These are phyloP conservation scores for Anoura caudifer DNA, from an alignment of 2,113 vertebrate genomes.

Conservation along the genomic window DNA sequence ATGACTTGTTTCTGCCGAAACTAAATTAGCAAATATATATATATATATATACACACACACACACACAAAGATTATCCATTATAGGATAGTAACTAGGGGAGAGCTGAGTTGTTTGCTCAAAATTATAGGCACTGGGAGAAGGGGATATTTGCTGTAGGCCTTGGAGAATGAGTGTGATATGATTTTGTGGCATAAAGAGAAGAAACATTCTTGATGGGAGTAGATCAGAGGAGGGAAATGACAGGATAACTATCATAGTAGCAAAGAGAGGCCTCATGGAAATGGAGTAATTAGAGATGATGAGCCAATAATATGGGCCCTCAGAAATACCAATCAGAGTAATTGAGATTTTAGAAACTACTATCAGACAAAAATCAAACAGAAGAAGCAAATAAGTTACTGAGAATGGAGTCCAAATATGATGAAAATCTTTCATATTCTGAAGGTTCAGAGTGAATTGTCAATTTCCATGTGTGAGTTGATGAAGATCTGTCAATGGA, in stretches of 20 bases:
- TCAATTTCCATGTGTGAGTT: background rate
- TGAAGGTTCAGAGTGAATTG: background rate
- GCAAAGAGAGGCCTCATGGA: background rate
- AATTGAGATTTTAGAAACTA: background rate
- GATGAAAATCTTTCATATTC: background rate
- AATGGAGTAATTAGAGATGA: background rate
- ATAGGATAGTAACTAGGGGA: background rate
- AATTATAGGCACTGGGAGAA: background rate
- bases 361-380: background rate
- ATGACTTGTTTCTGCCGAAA: background rate
- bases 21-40: background rate
- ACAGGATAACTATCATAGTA: background rate
- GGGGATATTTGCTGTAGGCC: background rate
- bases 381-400: background rate
- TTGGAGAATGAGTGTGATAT: background rate
- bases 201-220: background rate
- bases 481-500: background rate
- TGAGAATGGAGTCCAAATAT: background rate
- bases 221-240: background rate
- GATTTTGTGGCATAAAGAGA: background rate
- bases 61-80: background rate
- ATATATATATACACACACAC: too few relatives aligned
- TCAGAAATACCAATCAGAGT: background rate
- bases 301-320: background rate
- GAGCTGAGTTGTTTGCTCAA: background rate